Percentiles rank a stretch among this genome's conserved stretches.
Conservation (phyloP, 2,113 vertebrate genomes). For the Stigmatopora argus region DNA sequence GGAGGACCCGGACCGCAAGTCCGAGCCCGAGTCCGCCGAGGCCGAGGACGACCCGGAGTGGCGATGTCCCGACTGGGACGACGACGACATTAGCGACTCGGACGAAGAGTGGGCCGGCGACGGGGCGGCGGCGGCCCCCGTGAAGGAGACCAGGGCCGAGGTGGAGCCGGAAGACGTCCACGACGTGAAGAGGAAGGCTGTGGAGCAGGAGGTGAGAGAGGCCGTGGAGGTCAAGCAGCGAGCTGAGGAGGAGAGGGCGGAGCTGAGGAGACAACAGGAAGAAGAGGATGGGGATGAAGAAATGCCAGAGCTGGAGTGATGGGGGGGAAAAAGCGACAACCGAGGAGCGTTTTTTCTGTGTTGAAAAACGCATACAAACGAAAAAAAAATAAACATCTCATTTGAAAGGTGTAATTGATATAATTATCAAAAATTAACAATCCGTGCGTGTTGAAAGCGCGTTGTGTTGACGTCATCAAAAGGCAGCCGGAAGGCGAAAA, state of each 20-base stretch:
- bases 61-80: conserved; percentile 52
- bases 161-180: background rate
- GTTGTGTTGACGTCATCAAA: too few relatives aligned
- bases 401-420: too few relatives aligned
- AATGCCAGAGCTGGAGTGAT: conserved; percentile 55
- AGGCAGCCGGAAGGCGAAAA: too few relatives aligned
- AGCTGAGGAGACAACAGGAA: conserved; percentile 32
- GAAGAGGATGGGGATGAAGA: conserved; percentile 44
- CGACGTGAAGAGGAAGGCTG: conserved; percentile 30
- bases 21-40: conserved; percentile 34
- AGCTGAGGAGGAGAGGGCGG: conserved; percentile 37
- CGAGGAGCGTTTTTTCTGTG: too few relatives aligned
- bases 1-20: conserved; percentile 73
- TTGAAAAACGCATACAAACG: too few relatives aligned
- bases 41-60: background rate
- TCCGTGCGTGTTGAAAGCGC: too few relatives aligned
- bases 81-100: conserved; percentile 77
- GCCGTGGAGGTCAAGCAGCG: conserved; percentile 30
- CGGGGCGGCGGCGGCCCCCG: background rate
- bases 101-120: conserved; percentile 66
- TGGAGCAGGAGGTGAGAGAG: conserved; percentile 52
- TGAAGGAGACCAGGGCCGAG: background rate
- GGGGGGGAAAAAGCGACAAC: too few relatives aligned
- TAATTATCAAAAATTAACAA: too few relatives aligned
- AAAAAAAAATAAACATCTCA: background rate